Evolutionary conservation across 2,113 vertebrate species (phyloP).

Genomic region (Megaceryle torquata): DNA sequence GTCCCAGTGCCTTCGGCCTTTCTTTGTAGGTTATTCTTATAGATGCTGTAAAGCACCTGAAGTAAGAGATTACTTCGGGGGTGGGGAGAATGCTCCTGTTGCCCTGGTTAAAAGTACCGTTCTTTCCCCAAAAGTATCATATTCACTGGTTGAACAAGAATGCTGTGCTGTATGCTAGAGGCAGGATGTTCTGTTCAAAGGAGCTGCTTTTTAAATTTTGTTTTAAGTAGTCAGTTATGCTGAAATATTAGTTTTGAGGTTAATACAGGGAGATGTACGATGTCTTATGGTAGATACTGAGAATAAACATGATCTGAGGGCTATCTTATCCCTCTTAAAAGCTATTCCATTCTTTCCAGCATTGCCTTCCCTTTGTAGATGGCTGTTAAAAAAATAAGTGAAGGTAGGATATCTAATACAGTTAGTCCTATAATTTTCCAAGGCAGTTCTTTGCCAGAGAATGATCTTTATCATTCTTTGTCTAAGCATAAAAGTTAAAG

Average conservation of each 20-base stretch:
- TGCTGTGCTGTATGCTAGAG: background rate
- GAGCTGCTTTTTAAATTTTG: background rate
- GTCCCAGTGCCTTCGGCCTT: background rate
- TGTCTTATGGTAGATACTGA: background rate
- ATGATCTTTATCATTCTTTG: background rate
- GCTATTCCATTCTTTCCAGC: background rate
- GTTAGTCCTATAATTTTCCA: background rate
- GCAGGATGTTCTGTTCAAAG: background rate
- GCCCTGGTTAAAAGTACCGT: background rate
- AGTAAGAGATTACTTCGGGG: background rate
- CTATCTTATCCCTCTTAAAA: background rate
- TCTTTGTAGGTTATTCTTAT: background rate
- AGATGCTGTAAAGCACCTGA: background rate
- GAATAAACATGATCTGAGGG: background rate
- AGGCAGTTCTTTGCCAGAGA: background rate
- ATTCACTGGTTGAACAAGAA: background rate
- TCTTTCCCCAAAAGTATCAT: background rate
- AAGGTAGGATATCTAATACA: background rate
- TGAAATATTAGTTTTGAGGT: background rate
- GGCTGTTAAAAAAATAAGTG: background rate
- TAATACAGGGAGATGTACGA: background rate
- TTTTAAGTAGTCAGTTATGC: background rate
- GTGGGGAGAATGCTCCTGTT: background rate
- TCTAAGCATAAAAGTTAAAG: background rate
- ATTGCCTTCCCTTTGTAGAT: background rate